phyloP scores from a whole-genome alignment of 2,888 invertebrate species.

The Aphodius granarius region DNA sequence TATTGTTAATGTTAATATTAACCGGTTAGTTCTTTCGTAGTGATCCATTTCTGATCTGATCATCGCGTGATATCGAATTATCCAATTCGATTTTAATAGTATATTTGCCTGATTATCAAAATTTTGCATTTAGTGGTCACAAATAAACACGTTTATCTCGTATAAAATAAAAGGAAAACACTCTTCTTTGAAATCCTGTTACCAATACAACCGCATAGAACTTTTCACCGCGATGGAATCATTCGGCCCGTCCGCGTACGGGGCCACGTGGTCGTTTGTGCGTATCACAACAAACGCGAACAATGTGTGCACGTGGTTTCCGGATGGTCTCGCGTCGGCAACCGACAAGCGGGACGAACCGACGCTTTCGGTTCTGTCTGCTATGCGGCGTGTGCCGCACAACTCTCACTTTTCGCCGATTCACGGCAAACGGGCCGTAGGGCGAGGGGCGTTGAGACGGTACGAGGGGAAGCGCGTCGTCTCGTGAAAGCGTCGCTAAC shows the following conservation, averaged over 20 bases:
- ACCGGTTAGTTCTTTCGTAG: too few relatives aligned
- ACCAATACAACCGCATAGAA: slow-evolving; percentile 5
- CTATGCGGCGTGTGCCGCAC: slow-evolving; percentile 29
- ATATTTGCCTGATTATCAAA: too few relatives aligned
- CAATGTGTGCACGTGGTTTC: slow-evolving; percentile 30
- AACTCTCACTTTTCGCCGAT: slow-evolving; percentile 35
- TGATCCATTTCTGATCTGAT: too few relatives aligned
- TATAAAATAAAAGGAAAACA: too few relatives aligned
- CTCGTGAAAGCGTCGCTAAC: slow-evolving; percentile 38
- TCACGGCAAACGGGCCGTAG: slow-evolving; percentile 34
- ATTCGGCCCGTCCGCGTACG: neutral
- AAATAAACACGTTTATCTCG: too few relatives aligned
- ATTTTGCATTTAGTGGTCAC: too few relatives aligned
- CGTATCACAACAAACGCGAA: slow-evolving; percentile 29
- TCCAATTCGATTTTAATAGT: too few relatives aligned
- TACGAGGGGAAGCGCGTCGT: slow-evolving; percentile 31
- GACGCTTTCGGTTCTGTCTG: slow-evolving; percentile 12
- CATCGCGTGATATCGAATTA: too few relatives aligned
- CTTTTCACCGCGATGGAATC: neutral
- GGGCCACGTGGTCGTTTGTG: slow-evolving; percentile 25
- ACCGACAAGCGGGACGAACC: too few relatives aligned
- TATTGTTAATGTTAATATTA: too few relatives aligned
- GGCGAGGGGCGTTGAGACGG: slow-evolving; percentile 32
- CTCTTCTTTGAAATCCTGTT: too few relatives aligned
- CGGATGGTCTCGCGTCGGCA: slow-evolving; percentile 25